These are phyloP conservation scores for Cephus sareptanus DNA, from an alignment of 2,888 invertebrate genomes.

Conservation along the genomic window DNA sequence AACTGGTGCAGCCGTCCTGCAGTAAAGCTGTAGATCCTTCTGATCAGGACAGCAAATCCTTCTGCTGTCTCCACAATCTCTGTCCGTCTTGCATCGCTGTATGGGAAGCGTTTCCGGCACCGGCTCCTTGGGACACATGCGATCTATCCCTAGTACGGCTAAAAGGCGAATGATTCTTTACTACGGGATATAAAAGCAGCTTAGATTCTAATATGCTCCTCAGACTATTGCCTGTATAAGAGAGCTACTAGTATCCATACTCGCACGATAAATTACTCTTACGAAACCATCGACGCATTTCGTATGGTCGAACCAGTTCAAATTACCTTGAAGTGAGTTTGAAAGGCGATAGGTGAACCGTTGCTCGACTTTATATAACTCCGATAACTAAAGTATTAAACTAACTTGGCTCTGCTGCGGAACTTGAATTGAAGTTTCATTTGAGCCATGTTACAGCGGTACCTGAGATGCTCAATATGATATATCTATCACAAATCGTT, in stretches of 20 bases:
- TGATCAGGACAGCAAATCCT: conserved; percentile 81
- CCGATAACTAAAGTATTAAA: no score
- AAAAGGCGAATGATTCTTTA: conserved; percentile 32
- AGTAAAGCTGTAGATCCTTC: conserved; percentile 71
- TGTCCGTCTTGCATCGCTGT: conserved; percentile 75
- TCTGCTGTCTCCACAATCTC: conserved; percentile 75
- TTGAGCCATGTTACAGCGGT: no score
- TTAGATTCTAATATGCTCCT: no score
- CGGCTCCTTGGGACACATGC: conserved; percentile 76
- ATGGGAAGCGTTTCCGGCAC: conserved; percentile 79
- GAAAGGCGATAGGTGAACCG: conserved; percentile 19
- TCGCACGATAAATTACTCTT: background rate
- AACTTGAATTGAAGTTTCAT: no score
- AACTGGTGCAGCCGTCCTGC: conserved; percentile 77
- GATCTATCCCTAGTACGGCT: conserved; percentile 78
- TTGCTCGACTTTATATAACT: no score
- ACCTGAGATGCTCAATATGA: no score
- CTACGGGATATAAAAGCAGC: no score
- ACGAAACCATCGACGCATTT: background rate
- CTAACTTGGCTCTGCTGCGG: no score
- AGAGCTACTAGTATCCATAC: background rate
- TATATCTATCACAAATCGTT: no score
- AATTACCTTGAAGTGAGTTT: conserved; percentile 18
- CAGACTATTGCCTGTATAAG: no score
- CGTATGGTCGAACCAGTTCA: background rate